These are phyloP conservation scores for Mactromeris polynyma DNA, from an alignment of 2,888 invertebrate species.

Conservation along the genomic window DNA sequence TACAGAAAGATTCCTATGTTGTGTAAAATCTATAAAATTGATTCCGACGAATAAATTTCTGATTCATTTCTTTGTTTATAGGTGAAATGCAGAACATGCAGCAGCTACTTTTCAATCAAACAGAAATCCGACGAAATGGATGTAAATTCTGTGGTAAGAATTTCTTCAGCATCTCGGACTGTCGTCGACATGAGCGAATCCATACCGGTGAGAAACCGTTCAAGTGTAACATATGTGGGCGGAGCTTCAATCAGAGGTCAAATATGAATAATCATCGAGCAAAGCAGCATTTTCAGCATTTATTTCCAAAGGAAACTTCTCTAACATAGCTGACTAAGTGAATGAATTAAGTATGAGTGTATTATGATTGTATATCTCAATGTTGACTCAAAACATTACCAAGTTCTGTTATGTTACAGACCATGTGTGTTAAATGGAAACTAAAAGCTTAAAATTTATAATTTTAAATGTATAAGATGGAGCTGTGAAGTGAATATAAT, in stretches of 20 bases:
- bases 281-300: slow-evolving; percentile 22
- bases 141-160: slow-evolving; percentile 40
- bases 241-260: slow-evolving; percentile 39
- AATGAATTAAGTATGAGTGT: too few species aligned
- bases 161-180: slow-evolving; percentile 32
- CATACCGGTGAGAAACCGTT: slow-evolving; percentile 58
- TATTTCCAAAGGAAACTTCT: background rate
- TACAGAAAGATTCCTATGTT: too few species aligned
- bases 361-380: too few species aligned
- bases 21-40: too few species aligned
- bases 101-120: background rate
- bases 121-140: background rate
- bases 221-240: slow-evolving; percentile 41
- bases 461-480: too few species aligned
- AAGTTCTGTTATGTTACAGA: too few species aligned
- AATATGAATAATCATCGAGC: slow-evolving; percentile 40
- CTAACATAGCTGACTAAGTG: too few species aligned
- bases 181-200: slow-evolving; percentile 31
- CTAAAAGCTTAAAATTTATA: too few species aligned
- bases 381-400: too few species aligned
- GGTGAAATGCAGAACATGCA: background rate
- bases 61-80: background rate
- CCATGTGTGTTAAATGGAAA: too few species aligned
- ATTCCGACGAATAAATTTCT: too few species aligned
- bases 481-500: too few species aligned